Evolutionary conservation across 1,140 invertebrate species (phyloP).

Genomic region (Bactericera cockerelli): DNA sequence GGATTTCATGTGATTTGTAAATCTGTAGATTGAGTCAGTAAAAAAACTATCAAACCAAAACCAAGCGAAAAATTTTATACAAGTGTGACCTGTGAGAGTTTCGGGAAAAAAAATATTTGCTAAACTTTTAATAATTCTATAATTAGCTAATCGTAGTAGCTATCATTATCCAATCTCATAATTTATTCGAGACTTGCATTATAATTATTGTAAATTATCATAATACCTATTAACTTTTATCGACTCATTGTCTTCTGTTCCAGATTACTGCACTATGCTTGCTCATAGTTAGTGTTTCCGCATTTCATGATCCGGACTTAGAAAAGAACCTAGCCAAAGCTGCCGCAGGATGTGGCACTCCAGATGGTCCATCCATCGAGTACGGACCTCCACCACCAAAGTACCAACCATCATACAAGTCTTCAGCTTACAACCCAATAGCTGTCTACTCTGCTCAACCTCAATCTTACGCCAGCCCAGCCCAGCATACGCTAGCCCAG

Average conservation of each 20-base stretch:
- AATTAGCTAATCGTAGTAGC: too few relatives aligned
- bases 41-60: too few relatives aligned
- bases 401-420: background rate
- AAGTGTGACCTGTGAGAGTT: too few relatives aligned
- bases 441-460: background rate
- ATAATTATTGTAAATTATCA: too few relatives aligned
- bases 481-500: constrained; percentile 5
- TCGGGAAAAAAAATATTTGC: too few relatives aligned
- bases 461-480: background rate
- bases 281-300: background rate
- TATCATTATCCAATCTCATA: too few relatives aligned
- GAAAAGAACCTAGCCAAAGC: background rate
- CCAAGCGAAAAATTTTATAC: too few relatives aligned
- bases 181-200: too few relatives aligned
- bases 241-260: background rate
- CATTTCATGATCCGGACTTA: constrained; percentile 1
- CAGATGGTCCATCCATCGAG: constrained; percentile 6
- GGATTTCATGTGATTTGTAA: too few relatives aligned
- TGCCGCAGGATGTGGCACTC: background rate
- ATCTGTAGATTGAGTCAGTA: too few relatives aligned
- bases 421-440: background rate
- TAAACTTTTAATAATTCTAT: too few relatives aligned
- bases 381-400: background rate
- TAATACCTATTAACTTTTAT: too few relatives aligned
- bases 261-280: constrained; percentile 7